Evolutionary conservation across 2,888 invertebrate species (phyloP), one percentile per base, ranked within the genome.

Genomic region (Chrysolina haemoptera): DNA sequence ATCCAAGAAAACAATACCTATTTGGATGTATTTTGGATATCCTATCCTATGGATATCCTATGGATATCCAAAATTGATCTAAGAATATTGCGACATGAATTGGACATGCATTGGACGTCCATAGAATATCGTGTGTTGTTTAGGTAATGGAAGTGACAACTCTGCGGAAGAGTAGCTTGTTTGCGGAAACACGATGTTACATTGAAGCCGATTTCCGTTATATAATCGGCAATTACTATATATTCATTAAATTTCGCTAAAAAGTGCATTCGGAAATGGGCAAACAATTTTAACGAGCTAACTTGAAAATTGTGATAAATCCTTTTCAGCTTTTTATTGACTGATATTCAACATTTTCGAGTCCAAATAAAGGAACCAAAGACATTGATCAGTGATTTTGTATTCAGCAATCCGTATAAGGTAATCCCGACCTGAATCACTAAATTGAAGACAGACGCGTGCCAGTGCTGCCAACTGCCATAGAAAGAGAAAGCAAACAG

Each of bases 401-500:
- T 65, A 65, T 66, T 43, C 46, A 65, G 73, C 73, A 62, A 66
- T 69, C 67, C 46, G 64, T 67, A 74, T 48, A 67, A 73, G 73
- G 63, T 16, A 68, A 64, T 73, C 68, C 68, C 59, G 53, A 43
- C 68, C 63, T 53, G 68, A 68, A 63, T 40, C 55, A 80, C 53
- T 40, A 40, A 50, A 67, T 35, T 40, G 67, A 18, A 53, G 67
- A 50, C 84, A 82, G 84, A 83, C 85, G 84, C 85, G 85, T 84
- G 85, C 85, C 84, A 79, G 73, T 80, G 76, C 77, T 76, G 82
- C 82, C 85, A 85, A 84, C 85, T 84, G 85, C 83, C 80, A 81
- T 82, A 81, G 80, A 85, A 84, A 82, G 84, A 85, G 84, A 85
- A 84, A 84, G 81, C 84, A 83, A 81, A 82, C 79, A 78, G 73